Base-by-base conservation (phyloP, 2,888 invertebrate species). In the Monoplex corrugatus region DNA sequence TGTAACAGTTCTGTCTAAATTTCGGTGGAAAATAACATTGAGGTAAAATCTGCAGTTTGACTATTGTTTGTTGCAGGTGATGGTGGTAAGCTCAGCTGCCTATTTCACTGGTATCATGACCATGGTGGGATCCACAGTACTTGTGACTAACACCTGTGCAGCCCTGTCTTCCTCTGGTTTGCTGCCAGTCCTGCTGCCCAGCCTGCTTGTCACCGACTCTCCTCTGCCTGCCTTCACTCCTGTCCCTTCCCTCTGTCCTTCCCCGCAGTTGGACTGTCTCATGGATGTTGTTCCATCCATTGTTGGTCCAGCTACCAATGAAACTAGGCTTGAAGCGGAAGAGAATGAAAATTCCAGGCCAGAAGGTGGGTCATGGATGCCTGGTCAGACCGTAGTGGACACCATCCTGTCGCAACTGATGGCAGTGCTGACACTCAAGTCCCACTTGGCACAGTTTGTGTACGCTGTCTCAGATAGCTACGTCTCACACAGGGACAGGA, bases 41-140 rank as follows among this genome's bases (percentile, higher is more conserved):
- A 78, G 28, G 38, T 80, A 32, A 78, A 87, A 50, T 68, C 44
- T 78, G 63, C 23, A 23, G 63, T 23, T n/a, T 84, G 32, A 13
- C 10, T 43, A 40, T 35, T 80, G 28, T 87, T 28, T 78, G 40
- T 72, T 95, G 5, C 93, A 96, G 96, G 96, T 97, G 87, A 96
- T 97, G 50, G 96, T 97, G 2, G 97, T 97, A 68, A 97, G 97
- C 92, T 95, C 97, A 45, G 96, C 97, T 45, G 97, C 97, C 32
- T 97, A 97, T 94, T 96, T 97, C 13, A 97, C 97, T 8, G 96
- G 97, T 80, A 93, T 97, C 78, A 94, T 97, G 68, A 97, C 97
- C 5, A 95, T 97, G 80, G 93, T 97, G 83, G 97, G 97, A 50
- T 97, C 97, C 13, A 96, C 96, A n/a, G 92, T 97, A 16, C 90